Conservation (phyloP, 2,888 invertebrate genomes). For the Leistus spinibarbis region DNA sequence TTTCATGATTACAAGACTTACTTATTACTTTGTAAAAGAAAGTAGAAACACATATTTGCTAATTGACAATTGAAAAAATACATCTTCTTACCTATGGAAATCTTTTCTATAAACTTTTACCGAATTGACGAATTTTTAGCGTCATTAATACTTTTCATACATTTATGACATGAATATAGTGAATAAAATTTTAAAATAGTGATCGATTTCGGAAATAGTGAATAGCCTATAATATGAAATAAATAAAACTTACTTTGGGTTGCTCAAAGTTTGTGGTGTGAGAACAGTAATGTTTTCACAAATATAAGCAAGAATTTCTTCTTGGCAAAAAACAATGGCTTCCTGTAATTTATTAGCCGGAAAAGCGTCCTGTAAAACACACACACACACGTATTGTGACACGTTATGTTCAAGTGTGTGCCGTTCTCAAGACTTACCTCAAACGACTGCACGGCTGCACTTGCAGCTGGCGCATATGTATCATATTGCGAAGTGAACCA, state of each 20-base stretch:
- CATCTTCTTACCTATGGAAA: no score
- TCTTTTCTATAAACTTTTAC: no score
- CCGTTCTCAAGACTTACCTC: constrained; percentile 53
- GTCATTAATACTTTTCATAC: no score
- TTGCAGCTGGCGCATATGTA: constrained; percentile 82
- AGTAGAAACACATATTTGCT: no score
- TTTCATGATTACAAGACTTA: no score
- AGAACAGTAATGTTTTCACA: constrained; percentile 71
- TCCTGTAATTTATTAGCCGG: constrained; percentile 77
- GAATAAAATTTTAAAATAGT: no score
- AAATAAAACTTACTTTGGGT: constrained; percentile 56
- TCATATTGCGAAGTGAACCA: constrained; percentile 90
- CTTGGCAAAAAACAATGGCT: constrained; percentile 81
- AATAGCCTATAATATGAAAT: background rate
- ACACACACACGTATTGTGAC: background rate
- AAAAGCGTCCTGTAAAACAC: constrained; percentile 70
- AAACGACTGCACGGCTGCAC: constrained; percentile 72
- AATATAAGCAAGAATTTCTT: constrained; percentile 78
- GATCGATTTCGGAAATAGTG: no score
- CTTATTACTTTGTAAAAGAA: no score
- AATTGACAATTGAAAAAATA: no score
- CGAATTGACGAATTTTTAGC: no score
- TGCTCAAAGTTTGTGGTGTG: constrained; percentile 62
- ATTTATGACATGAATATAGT: no score
- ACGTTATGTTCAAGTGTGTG: background rate